phyloP scores from a whole-genome alignment of 2,797 vertebrate genomes.

The Typhlichthys subterraneus region DNA sequence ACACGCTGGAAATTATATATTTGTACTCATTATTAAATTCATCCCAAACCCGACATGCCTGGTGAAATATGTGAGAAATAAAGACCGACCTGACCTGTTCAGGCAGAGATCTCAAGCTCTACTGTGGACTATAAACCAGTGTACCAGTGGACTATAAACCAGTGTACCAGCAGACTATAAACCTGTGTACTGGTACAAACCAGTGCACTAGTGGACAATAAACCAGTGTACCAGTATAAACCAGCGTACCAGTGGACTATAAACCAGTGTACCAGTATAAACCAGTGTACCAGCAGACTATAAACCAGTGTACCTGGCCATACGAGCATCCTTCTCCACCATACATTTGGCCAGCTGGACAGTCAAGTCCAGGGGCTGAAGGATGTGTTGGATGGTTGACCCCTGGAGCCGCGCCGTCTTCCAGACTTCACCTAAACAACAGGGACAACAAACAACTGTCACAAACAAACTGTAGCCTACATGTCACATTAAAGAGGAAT shows the following conservation, averaged over 20 bases:
- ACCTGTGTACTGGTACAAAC: conserved; percentile 61
- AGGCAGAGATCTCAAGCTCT: too few relatives aligned
- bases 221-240: conserved; percentile 62
- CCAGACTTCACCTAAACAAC: conserved; percentile 85
- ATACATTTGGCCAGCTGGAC: conserved; percentile 90
- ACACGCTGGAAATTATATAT: too few relatives aligned
- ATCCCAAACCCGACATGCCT: too few relatives aligned
- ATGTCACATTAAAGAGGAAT: background rate
- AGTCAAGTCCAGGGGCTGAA: conserved; percentile 91
- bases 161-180: background rate
- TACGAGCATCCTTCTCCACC: conserved; percentile 91
- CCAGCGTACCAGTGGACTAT: too few relatives aligned
- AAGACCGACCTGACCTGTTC: too few relatives aligned
- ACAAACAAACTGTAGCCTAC: background rate
- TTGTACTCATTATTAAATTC: too few relatives aligned
- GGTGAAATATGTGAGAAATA: too few relatives aligned
- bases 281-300: background rate
- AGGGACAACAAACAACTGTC: background rate
- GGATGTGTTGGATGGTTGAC: conserved; percentile 85
- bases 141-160: too few relatives aligned
- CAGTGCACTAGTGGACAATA: background rate
- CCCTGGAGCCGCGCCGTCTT: conserved; percentile 82
- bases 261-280: too few relatives aligned
- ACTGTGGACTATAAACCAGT: too few relatives aligned
- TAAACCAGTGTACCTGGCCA: conserved; percentile 82